Conservation (phyloP, 1,140 invertebrate genomes). For the Branchinecta lynchi region DNA sequence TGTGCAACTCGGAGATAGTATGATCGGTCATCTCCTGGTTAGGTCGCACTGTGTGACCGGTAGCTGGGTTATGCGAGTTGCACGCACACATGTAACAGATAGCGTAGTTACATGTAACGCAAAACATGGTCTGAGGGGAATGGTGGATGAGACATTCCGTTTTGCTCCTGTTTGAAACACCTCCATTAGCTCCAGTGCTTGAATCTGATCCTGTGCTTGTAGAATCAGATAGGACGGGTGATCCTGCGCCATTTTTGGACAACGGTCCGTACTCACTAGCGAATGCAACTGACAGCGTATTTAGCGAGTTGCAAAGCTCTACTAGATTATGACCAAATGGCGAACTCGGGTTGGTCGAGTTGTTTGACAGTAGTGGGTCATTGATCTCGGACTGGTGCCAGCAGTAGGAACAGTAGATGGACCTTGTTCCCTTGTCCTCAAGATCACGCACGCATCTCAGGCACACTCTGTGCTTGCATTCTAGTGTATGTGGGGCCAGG, state of each 20-base stretch:
- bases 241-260: neutral
- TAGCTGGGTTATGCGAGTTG: conserved; percentile 38
- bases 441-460: neutral
- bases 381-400: conserved; percentile 1
- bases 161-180: neutral
- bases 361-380: neutral
- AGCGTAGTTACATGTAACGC: conserved; percentile 44
- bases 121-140: conserved; percentile 49
- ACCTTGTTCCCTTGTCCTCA: conserved; percentile 10
- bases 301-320: neutral
- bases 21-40: conserved; percentile 48
- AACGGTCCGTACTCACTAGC: neutral
- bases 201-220: neutral
- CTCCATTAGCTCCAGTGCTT: neutral
- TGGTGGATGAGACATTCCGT: conserved; percentile 17
- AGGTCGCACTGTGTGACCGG: conserved; percentile 46
- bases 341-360: neutral
- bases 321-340: conserved; percentile 7
- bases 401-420: conserved; percentile 8
- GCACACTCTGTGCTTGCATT: neutral
- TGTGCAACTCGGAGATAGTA: conserved; percentile 25
- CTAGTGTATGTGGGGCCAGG: neutral
- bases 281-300: conserved; percentile 3
- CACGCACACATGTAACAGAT: conserved; percentile 50
- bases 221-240: neutral